Evolutionary conservation across 2,797 vertebrate species (phyloP), one percentile per base, ranked within the genome.

Genomic region (Calcarius lapponicus): DNA sequence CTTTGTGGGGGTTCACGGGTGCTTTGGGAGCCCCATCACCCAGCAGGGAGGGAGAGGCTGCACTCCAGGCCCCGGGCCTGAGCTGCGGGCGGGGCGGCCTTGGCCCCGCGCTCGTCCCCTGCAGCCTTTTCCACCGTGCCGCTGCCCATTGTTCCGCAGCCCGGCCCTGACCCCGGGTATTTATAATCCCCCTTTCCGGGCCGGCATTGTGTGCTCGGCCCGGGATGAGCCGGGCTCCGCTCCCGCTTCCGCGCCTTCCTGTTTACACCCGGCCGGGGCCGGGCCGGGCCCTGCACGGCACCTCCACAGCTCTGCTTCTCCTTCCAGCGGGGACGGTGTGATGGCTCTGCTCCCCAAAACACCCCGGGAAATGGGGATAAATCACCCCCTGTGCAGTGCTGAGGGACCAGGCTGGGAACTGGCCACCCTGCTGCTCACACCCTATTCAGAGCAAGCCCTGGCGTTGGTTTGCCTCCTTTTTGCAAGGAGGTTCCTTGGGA

Each of bases 81-180:
- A 54, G 60, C 62, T 17, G 38, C 38, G 13, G 45, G 20, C 70
- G 24, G 6, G 4, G 26, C 1, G 65, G 80, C 89, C 80, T 91
- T 84, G 81, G 91, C 90, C 80, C 40, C 0, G 76, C 87, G 80
- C 91, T 95, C 29, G 36, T 97, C 95, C 80, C 48, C 65, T 16
- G 45, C 34, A 26, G 67, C 91, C 84, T 82, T 89, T 86, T 69
- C 94, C 97, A 97, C 58, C 95, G 88, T 96, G 92, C 83, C 61
- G 3, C 87, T 95, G 91, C 94, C 96, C 94, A 97, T 98, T 98
- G 98, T 98, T 98, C 17, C 0, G 57, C 42, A 75, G 73, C 93
- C 92, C 3, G 97, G 96, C 98, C 98, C 97, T 98, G 98, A 98
- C 98, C 98, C 72, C 12, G 78, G 80, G 92, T 98, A 97, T 98